Percentiles rank a stretch among this genome's conserved stretches.
Evolutionary conservation across 2,113 vertebrate genomes (phyloP).

Genomic region (Macrotis lagotis): DNA sequence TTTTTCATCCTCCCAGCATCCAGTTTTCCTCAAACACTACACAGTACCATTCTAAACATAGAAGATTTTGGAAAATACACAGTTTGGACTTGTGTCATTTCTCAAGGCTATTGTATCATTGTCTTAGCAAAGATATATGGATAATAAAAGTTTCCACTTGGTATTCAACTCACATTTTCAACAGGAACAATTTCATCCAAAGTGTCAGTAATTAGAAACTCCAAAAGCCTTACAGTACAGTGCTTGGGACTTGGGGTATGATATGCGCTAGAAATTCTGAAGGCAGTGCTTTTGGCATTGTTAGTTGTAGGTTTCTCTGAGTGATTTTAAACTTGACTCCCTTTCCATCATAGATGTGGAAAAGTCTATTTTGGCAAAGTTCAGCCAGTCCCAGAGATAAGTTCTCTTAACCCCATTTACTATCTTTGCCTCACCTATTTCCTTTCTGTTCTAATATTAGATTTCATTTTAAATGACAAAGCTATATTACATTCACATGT

Average conservation of each 20-base stretch:
- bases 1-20: not conserved
- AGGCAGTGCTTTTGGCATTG: not conserved
- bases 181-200: not conserved
- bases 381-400: not conserved
- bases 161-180: not conserved
- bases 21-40: not conserved
- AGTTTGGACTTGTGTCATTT: not conserved
- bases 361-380: not conserved
- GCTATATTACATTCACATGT: not conserved
- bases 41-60: not conserved
- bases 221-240: not conserved
- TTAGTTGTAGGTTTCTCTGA: not conserved
- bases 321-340: not conserved
- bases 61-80: not conserved
- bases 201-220: not conserved
- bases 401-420: not conserved
- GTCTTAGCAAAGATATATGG: not conserved
- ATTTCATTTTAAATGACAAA: not conserved
- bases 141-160: not conserved
- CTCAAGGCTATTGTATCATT: not conserved
- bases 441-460: not conserved
- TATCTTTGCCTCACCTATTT: not conserved
- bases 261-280: not conserved
- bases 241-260: not conserved
- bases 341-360: not conserved